Evolutionary conservation across 2,113 vertebrate genomes (phyloP).

Genomic region (Pangasianodon gigas): DNA sequence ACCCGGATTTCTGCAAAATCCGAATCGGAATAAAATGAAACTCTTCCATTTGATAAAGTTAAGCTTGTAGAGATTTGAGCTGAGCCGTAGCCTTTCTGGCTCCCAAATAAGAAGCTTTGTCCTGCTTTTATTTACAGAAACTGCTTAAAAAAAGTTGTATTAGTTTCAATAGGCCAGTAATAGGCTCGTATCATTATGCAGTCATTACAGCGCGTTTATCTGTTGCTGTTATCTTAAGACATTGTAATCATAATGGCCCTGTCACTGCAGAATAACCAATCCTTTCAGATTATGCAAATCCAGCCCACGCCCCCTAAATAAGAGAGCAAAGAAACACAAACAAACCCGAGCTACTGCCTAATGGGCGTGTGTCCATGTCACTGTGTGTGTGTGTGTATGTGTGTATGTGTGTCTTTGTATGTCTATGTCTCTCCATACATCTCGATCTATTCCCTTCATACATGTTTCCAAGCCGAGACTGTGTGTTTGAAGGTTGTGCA

Average conservation of each 20-base stretch:
- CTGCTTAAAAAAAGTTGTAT: conserved; percentile 5
- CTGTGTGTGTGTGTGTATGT: background rate
- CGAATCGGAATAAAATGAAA: too few species aligned
- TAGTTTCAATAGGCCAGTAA: conserved; percentile 52
- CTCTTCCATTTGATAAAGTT: background rate
- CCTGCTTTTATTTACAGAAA: conserved; percentile 44
- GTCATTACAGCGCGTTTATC: conserved; percentile 49
- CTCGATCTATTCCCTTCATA: background rate
- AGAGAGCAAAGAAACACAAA: conserved; percentile 44
- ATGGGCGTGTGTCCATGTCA: conserved; percentile 15
- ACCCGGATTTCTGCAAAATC: background rate
- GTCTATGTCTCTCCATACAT: background rate
- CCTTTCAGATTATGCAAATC: conserved; percentile 51
- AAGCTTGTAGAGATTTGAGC: background rate
- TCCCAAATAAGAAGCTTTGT: conserved; percentile 31
- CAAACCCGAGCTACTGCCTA: conserved; percentile 44
- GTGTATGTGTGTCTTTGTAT: background rate
- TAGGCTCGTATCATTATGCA: conserved; percentile 44
- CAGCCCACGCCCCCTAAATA: conserved; percentile 28
- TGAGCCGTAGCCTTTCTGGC: conserved; percentile 6
- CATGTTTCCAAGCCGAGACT: background rate
- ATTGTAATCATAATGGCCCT: conserved; percentile 47
- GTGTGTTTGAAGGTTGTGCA: background rate
- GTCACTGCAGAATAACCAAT: conserved; percentile 45
- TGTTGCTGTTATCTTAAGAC: conserved; percentile 55